phyloP scores from a whole-genome alignment of 2,888 invertebrate genomes.

The Teleogryllus oceanicus region DNA sequence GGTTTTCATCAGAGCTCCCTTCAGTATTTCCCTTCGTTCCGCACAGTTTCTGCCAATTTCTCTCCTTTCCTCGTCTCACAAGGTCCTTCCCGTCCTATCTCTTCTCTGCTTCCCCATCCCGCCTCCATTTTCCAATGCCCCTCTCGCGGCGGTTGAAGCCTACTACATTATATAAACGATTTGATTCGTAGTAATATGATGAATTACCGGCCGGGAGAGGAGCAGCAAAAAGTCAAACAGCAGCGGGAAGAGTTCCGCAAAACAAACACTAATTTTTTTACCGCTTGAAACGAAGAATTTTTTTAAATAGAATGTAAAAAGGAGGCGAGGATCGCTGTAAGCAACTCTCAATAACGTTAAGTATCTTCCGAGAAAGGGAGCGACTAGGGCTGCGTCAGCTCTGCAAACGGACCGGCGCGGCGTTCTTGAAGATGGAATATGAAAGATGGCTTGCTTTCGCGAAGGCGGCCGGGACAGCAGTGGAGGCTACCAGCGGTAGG shows the following conservation, averaged over 20 bases:
- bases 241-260: slow-evolving; percentile 6
- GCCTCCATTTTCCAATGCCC: neutral
- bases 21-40: no score
- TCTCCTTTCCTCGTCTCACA: no score
- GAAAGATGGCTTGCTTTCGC: no score
- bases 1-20: neutral
- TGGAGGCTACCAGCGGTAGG: no score
- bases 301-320: slow-evolving; percentile 1
- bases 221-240: slow-evolving; percentile 18
- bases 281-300: neutral
- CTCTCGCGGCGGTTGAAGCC: neutral
- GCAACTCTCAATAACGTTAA: slow-evolving; percentile 8
- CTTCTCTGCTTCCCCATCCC: neutral
- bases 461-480: no score
- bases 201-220: neutral
- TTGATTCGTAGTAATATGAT: neutral
- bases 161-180: slow-evolving; percentile 18
- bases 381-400: no score
- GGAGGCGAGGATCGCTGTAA: slow-evolving; percentile 7
- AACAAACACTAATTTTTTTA: neutral
- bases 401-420: no score
- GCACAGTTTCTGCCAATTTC: no score
- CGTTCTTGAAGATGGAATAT: no score
- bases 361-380: neutral
- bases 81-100: neutral